Conservation (phyloP, 2,797 vertebrate genomes). For the Cyclopterus lumpus region DNA sequence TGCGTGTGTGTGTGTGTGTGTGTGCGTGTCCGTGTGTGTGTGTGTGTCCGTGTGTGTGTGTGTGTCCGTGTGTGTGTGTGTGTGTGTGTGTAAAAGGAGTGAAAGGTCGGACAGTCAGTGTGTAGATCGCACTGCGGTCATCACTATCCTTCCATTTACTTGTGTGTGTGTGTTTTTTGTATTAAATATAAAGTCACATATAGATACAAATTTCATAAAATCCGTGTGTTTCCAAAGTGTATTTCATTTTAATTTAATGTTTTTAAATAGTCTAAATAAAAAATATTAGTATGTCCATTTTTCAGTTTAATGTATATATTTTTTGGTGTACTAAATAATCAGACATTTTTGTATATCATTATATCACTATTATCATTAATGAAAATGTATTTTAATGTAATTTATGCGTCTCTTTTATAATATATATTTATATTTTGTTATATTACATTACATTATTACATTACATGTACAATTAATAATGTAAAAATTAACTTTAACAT, state of each 20-base stretch:
- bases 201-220: neutral
- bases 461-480: too few relatives aligned
- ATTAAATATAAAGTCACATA: neutral
- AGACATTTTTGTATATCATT: neutral
- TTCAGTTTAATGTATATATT: neutral
- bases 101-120: too few relatives aligned
- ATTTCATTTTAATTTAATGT: neutral
- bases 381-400: neutral
- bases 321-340: neutral
- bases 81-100: too few relatives aligned
- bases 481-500: too few relatives aligned
- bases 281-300: neutral
- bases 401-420: neutral
- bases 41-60: neutral
- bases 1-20: conserved; percentile 3
- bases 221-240: neutral
- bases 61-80: neutral
- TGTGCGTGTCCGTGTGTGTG: conserved; percentile 3
- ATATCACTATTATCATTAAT: neutral
- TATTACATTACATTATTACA: too few relatives aligned
- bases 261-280: neutral
- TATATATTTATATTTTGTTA: too few relatives aligned
- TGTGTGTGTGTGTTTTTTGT: neutral
- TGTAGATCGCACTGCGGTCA: too few relatives aligned
- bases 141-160: neutral